Percentiles rank a stretch among this genome's conserved stretches.
phyloP scores from a whole-genome alignment of 2,888 invertebrate genomes.

The Latrodectus elegans region DNA sequence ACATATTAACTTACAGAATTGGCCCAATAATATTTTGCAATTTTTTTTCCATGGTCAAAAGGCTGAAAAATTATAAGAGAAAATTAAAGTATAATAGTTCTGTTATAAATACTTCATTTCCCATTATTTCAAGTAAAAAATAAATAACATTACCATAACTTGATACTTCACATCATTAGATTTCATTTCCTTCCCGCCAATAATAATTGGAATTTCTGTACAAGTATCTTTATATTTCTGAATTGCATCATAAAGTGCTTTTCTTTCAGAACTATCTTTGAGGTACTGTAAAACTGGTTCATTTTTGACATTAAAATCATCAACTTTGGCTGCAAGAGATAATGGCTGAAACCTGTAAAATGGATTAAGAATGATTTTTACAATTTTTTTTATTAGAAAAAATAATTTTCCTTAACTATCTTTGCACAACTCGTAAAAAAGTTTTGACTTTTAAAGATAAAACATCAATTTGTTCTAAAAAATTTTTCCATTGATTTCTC shows the following conservation, averaged over 20 bases:
- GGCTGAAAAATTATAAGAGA: constrained; percentile 79
- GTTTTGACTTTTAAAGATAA: too few species aligned
- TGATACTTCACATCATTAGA: constrained; percentile 85
- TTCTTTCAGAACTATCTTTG: constrained; percentile 87
- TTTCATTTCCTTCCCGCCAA: constrained; percentile 90
- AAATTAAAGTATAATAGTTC: neutral
- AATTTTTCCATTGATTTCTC: too few species aligned
- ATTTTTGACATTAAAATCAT: constrained; percentile 83
- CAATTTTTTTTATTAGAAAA: too few species aligned
- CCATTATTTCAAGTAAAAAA: neutral
- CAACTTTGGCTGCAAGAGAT: constrained; percentile 75
- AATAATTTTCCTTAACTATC: too few species aligned
- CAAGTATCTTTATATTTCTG: constrained; percentile 80
- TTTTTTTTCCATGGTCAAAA: constrained; percentile 88
- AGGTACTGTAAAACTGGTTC: constrained; percentile 88
- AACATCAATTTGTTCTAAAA: too few species aligned
- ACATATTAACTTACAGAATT: constrained; percentile 78
- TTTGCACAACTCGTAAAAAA: too few species aligned
- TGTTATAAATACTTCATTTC: neutral
- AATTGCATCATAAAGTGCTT: constrained; percentile 83
- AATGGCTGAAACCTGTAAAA: constrained; percentile 39
- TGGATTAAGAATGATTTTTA: too few species aligned
- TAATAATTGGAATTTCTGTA: constrained; percentile 95
- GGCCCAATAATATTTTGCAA: constrained; percentile 95
- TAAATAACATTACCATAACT: constrained; percentile 78